Evolutionary conservation across 2,113 vertebrate genomes (phyloP).

Genomic region (Alethe castanea): DNA sequence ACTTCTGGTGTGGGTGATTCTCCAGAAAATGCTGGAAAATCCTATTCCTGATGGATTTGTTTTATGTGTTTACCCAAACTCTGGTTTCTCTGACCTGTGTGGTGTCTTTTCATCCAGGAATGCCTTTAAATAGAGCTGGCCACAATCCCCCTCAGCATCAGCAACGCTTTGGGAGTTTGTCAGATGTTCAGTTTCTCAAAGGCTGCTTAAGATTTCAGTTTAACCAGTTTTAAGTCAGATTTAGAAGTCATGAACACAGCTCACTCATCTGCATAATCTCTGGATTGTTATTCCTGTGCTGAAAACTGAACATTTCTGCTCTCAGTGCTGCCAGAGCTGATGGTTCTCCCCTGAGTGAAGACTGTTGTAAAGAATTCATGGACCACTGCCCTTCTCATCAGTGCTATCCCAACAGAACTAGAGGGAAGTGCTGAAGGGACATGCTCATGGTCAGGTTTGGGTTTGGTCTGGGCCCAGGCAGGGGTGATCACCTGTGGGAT

Average conservation of each 20-base stretch:
- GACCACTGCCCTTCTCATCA: neutral
- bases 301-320: neutral
- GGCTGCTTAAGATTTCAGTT: neutral
- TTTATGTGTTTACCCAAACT: neutral
- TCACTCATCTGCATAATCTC: neutral
- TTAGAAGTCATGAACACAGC: neutral
- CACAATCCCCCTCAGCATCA: neutral
- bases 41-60: neutral
- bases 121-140: neutral
- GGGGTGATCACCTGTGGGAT: neutral
- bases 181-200: neutral
- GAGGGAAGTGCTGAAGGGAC: neutral
- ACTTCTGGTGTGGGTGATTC: rapidly evolving
- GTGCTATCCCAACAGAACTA: neutral
- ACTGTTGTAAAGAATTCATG: neutral
- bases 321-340: neutral
- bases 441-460: neutral
- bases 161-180: neutral
- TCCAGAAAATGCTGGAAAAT: neutral
- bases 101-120: neutral
- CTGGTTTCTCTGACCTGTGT: neutral
- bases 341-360: neutral
- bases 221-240: neutral
- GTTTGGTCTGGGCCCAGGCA: neutral
- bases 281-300: neutral